These are phyloP conservation scores for Mormyrops attenuatus DNA, from an alignment of 2,797 vertebrate genomes.

Conservation along the genomic window DNA sequence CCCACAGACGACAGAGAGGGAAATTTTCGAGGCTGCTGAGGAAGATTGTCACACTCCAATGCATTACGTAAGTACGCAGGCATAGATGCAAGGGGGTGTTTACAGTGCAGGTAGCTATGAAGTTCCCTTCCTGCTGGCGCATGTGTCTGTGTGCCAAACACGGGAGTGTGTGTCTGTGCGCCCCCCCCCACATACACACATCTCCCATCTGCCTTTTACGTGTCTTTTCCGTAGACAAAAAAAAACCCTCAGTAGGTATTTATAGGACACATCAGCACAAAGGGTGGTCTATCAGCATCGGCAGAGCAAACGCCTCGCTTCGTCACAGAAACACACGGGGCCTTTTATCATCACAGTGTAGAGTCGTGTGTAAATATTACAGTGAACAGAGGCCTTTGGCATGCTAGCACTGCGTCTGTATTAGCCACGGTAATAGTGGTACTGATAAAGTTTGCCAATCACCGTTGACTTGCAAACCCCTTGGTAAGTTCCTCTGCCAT, in stretches of 20 bases:
- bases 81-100: not conserved
- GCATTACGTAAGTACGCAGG: not conserved
- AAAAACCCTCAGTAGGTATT: slow-evolving; percentile 58
- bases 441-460: not conserved
- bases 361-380: slow-evolving; percentile 56
- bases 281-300: slow-evolving; percentile 46
- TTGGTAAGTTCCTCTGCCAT: not conserved
- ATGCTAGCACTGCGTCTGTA: not conserved
- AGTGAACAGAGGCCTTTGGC: not conserved
- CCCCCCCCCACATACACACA: slow-evolving; percentile 23
- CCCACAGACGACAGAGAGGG: not conserved
- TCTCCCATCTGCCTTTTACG: slow-evolving; percentile 39
- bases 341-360: slow-evolving; percentile 58
- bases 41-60: not conserved
- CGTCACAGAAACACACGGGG: slow-evolving; percentile 58
- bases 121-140: not conserved
- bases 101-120: not conserved
- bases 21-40: not conserved
- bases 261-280: slow-evolving; percentile 52
- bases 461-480: not conserved
- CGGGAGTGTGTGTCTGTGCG: not conserved
- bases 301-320: slow-evolving; percentile 46
- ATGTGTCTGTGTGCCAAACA: not conserved
- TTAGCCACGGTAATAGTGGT: not conserved
- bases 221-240: slow-evolving; percentile 39